Evolutionary conservation across 37 sponge, comb jelly and placozoan species (phyloP).

Genomic region (Chondrilla cf. caribensis): DNA sequence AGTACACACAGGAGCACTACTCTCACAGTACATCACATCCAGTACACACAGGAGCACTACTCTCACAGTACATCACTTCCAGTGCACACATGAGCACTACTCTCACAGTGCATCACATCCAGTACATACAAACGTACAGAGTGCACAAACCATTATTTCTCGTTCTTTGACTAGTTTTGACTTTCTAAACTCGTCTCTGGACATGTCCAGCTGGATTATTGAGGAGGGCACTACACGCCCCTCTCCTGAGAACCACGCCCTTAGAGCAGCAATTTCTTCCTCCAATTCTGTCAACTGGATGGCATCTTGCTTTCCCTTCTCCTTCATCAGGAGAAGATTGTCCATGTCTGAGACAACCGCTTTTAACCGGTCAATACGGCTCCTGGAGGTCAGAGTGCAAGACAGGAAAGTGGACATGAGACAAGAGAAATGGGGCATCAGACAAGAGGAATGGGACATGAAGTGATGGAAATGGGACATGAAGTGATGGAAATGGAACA

Average conservation of each 20-base stretch:
- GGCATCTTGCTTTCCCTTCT: constrained; percentile 16
- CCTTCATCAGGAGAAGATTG: background rate
- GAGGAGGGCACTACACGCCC: background rate
- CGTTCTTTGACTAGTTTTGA: background rate
- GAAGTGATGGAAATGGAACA: no score
- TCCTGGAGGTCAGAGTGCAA: background rate
- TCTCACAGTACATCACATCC: no score
- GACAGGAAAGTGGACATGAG: background rate
- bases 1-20: no score
- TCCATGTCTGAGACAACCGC: background rate
- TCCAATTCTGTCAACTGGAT: background rate
- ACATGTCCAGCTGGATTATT: background rate
- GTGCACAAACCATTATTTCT: background rate
- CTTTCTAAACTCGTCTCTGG: background rate
- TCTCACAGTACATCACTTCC: no score
- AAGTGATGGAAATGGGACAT: no score
- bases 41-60: no score
- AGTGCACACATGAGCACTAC: no score
- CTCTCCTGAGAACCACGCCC: background rate
- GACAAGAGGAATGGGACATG: no score
- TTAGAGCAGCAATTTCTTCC: background rate
- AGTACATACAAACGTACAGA: no score
- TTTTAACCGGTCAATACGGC: background rate
- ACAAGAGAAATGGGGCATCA: no score
- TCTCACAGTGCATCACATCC: no score